Conservation (phyloP, 2,797 vertebrate species). For the Mergus octosetaceus region DNA sequence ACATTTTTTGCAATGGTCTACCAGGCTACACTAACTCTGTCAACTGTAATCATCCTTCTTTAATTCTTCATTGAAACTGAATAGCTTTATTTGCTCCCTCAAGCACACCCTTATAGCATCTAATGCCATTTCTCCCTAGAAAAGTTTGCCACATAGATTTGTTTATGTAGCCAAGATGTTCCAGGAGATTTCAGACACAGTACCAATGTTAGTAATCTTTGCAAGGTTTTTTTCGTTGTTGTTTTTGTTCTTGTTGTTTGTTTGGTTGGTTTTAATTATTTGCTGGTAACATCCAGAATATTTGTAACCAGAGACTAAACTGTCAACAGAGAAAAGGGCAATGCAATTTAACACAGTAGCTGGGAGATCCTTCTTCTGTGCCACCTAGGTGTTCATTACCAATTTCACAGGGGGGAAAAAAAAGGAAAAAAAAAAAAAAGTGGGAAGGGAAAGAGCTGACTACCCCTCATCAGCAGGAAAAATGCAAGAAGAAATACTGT, state of each 20-base stretch:
- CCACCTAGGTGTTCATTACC: not conserved
- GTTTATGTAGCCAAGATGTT: not conserved
- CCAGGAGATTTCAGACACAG: too few relatives aligned
- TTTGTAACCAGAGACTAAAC: not conserved
- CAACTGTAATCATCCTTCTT: not conserved
- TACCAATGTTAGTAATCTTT: too few relatives aligned
- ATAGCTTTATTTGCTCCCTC: not conserved
- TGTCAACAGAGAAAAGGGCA: not conserved
- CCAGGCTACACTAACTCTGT: not conserved
- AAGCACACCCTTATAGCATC: not conserved
- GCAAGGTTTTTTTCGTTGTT: too few relatives aligned
- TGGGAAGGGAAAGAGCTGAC: rapidly evolving
- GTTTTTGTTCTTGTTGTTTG: too few relatives aligned
- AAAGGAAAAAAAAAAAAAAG: not conserved
- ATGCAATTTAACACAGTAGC: not conserved
- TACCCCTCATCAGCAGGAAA: not conserved
- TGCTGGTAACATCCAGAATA: too few relatives aligned
- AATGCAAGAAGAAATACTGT: not conserved
- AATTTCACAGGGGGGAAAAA: not conserved
- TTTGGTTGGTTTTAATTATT: too few relatives aligned
- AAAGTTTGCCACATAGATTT: not conserved
- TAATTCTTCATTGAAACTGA: not conserved
- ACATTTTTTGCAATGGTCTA: not conserved
- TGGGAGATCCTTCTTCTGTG: not conserved
- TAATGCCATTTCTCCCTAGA: not conserved